A percentile compares a stretch with the other conserved stretches of the same genome.
phyloP scores from a whole-genome alignment of 1,140 invertebrate genomes.

The Aphelinus certus region DNA sequence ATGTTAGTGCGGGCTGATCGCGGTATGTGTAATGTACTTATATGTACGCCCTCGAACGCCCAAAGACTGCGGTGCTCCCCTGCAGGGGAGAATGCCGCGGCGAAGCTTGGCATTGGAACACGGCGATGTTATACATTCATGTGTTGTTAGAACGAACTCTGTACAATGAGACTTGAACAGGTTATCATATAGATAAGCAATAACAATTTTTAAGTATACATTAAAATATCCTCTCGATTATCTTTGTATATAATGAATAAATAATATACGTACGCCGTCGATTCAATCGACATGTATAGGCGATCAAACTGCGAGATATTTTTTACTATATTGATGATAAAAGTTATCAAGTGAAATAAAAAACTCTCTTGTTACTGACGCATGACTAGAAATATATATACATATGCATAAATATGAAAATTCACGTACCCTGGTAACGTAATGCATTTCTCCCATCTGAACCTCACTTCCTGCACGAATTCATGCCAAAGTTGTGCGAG shows the following conservation, averaged over 20 bases:
- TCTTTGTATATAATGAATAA: slow-evolving; percentile 7
- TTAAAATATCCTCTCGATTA: neutral
- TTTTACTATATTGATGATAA: slow-evolving; percentile 12
- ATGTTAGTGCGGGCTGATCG: neutral
- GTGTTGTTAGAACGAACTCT: neutral
- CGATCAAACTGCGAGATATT: slow-evolving; percentile 14
- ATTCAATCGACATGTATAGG: neutral
- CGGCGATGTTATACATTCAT: too few relatives aligned
- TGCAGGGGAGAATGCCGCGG: too few relatives aligned
- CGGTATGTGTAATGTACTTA: too few relatives aligned
- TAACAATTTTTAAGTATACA: neutral
- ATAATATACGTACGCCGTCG: neutral
- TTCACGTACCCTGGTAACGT: slow-evolving; percentile 85
- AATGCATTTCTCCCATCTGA: slow-evolving; percentile 86
- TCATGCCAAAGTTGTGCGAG: slow-evolving; percentile 93
- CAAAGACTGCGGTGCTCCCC: too few relatives aligned
- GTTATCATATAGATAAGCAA: slow-evolving; percentile 6
- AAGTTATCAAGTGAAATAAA: neutral
- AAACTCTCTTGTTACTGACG: neutral
- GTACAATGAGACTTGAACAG: neutral
- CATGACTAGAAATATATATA: slow-evolving; percentile 28
- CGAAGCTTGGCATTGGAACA: too few relatives aligned
- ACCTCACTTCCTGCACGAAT: slow-evolving; percentile 88
- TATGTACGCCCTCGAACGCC: too few relatives aligned
- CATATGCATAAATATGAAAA: slow-evolving; percentile 39